A percentile compares a stretch with the other conserved stretches of the same genome.
Conservation (phyloP, 2,113 vertebrate species). For the Odocoileus hemionus region DNA sequence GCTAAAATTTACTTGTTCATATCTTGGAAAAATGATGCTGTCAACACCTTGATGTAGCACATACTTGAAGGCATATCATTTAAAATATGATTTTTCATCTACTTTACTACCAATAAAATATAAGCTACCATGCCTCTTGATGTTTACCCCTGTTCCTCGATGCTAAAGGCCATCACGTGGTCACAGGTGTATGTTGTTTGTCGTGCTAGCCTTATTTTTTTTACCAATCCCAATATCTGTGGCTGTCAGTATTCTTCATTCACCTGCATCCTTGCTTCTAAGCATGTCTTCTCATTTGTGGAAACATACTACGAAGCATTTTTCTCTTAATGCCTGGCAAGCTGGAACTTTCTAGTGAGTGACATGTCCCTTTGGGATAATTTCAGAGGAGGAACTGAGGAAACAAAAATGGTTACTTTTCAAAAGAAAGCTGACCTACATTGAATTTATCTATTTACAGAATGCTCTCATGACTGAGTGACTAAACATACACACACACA, state of each 20-base stretch:
- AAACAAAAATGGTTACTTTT: background rate
- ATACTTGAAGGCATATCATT: slow-evolving; percentile 53
- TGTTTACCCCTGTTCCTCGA: slow-evolving; percentile 31
- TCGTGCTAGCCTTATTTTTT: background rate
- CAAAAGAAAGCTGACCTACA: background rate
- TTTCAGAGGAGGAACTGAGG: background rate
- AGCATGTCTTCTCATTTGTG: background rate
- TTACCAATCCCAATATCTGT: background rate
- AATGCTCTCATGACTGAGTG: background rate
- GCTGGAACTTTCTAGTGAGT: background rate
- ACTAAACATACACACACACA: background rate
- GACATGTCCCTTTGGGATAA: background rate
- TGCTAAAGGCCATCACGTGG: background rate
- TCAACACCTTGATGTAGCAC: slow-evolving; percentile 55
- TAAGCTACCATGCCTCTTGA: background rate
- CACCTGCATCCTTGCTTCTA: background rate
- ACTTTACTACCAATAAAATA: slow-evolving; percentile 57
- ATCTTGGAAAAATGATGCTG: slow-evolving; percentile 64
- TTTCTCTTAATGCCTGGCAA: background rate
- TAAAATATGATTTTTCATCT: slow-evolving; percentile 53
- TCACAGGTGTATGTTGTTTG: background rate
- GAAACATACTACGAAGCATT: background rate
- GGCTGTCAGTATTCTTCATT: background rate
- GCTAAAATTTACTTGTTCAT: slow-evolving; percentile 55
- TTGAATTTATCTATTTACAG: background rate